A percentile compares a stretch with the other conserved stretches of the same genome.
phyloP scores from a whole-genome alignment of 2,797 vertebrate genomes.

The Buceros bicornis region DNA sequence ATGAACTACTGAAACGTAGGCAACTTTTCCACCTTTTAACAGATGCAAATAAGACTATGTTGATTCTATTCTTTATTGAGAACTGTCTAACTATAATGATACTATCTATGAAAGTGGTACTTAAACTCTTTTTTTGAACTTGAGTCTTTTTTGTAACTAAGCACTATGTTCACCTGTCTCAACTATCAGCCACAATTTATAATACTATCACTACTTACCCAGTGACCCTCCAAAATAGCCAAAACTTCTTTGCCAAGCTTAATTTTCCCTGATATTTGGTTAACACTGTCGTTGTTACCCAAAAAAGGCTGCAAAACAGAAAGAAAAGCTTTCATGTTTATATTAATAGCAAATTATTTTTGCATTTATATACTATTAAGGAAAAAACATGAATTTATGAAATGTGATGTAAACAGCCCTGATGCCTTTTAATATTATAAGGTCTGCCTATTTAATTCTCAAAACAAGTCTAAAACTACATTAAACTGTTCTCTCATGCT shows the following conservation, averaged over 20 bases:
- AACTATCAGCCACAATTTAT: not conserved
- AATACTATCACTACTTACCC: conserved; percentile 84
- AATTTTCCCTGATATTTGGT: conserved; percentile 96
- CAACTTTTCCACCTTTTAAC: not conserved
- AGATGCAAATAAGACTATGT: not conserved
- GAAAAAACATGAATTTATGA: not conserved
- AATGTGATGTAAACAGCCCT: not conserved
- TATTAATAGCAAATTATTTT: not conserved
- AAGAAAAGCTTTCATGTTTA: not conserved
- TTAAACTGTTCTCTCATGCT: not conserved
- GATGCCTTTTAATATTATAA: not conserved
- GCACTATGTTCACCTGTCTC: not conserved
- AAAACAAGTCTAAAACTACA: not conserved
- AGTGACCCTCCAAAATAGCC: conserved; percentile 94
- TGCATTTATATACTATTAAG: not conserved
- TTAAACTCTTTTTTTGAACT: not conserved
- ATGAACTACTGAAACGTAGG: not conserved
- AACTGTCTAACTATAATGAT: not conserved
- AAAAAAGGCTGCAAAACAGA: conserved; percentile 90
- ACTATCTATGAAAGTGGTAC: not conserved
- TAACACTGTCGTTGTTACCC: conserved; percentile 94
- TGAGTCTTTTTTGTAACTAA: not conserved
- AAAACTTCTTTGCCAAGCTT: conserved; percentile 97
- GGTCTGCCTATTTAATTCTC: not conserved
- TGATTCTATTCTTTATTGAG: not conserved